Base-by-base conservation (phyloP, 1,140 invertebrate genomes). In the Druon quercuslanigerum region DNA sequence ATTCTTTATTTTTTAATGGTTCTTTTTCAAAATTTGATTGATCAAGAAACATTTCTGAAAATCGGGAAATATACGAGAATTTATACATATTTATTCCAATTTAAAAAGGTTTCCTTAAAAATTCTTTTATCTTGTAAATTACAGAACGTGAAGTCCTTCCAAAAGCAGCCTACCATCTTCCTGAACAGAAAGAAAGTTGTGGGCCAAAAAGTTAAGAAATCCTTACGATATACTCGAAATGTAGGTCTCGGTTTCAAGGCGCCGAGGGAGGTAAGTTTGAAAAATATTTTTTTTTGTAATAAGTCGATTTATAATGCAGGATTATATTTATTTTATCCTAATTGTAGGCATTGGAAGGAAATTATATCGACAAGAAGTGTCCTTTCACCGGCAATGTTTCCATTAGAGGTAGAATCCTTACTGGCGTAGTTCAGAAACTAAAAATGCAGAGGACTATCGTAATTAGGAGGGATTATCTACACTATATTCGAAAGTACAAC, bases 401-500 rank as follows among this genome's bases (percentile, higher is more conserved):
- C 50, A 99, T 99, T 87, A 95, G 99, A 92, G 99, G 99, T 14
- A 96, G 98, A 77, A 99, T 99, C 87, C 92, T 99, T 19, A 98
- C 97, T 57, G 99, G 98, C 16, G 95, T 98, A 19, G 98, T 99
- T 0, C 95, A 96, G 83, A 99, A 99, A 92, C 96, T 97, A 94
- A 99, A 99, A 92, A 99, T 99, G 99, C 97, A 99, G 89, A 92
- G 98, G 51, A 99, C 99, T 16, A 99, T 99, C 86, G 98, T 99
- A 20, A 98, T 99, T 86, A 93, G 99, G 56, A 94, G 99, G 84
- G 98, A 99, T 93, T 99, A 99, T 90, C 93, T 99, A 51, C 99
- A 99, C 91, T 99, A 99, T 87, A 95, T 99, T 51, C 94, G 95
- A 78, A 99, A 99, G 92, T 99, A 99, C 92, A 99, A 99, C 88